phyloP scores from a whole-genome alignment of 2,888 invertebrate species.

The Timema cristinae region DNA sequence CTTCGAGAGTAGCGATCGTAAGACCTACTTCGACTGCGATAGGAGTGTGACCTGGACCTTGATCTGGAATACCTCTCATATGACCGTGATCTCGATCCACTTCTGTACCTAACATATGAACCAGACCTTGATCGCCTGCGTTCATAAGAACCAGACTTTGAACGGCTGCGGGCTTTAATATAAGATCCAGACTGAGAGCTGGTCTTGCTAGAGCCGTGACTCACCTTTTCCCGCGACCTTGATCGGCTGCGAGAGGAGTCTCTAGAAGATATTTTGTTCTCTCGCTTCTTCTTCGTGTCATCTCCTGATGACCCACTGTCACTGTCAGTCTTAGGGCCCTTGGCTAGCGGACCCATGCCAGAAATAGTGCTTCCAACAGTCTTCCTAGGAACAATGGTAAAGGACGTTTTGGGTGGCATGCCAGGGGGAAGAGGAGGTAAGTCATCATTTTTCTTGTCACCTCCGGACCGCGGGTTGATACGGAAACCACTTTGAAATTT shows the following conservation, averaged over 20 bases:
- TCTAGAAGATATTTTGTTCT: slow-evolving; percentile 41
- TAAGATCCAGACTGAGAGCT: slow-evolving; percentile 48
- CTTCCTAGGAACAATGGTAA: slow-evolving; percentile 15
- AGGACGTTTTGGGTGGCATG: slow-evolving; percentile 48
- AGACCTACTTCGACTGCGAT: slow-evolving; percentile 44
- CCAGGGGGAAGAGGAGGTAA: slow-evolving; percentile 47
- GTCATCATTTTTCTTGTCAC: slow-evolving; percentile 44
- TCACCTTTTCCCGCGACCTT: slow-evolving; percentile 49
- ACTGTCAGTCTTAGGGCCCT: slow-evolving; percentile 46
- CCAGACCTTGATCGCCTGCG: slow-evolving; percentile 32
- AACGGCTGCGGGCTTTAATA: slow-evolving; percentile 41
- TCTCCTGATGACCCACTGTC: slow-evolving; percentile 43
- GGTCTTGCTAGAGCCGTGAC: slow-evolving; percentile 38
- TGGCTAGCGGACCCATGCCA: slow-evolving; percentile 44
- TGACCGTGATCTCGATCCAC: slow-evolving; percentile 51
- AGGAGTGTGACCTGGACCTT: slow-evolving; percentile 39
- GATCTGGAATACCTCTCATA: slow-evolving; percentile 44
- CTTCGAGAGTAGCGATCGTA: slow-evolving; percentile 52
- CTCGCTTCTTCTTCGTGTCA: slow-evolving; percentile 34
- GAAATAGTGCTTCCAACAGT: slow-evolving; percentile 30
- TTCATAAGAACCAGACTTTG: slow-evolving; percentile 28
- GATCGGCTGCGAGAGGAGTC: slow-evolving; percentile 64
- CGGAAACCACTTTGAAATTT: slow-evolving; percentile 32
- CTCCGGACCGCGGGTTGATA: slow-evolving; percentile 25
- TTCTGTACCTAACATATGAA: slow-evolving; percentile 30